Conservation (phyloP, 2,888 invertebrate species). For the Thecophora atra region DNA sequence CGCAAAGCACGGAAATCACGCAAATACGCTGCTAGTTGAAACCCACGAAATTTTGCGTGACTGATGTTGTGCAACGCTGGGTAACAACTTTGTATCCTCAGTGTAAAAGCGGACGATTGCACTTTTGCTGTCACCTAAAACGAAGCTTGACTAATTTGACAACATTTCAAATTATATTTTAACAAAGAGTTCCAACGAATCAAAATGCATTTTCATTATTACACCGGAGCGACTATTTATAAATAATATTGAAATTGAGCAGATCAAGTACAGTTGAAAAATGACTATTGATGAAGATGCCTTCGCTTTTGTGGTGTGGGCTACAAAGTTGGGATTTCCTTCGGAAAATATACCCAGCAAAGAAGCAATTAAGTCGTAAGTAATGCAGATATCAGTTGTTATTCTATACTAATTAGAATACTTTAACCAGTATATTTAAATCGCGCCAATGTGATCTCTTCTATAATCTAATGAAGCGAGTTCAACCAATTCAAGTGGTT, state of each 20-base stretch:
- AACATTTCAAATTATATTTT: not conserved
- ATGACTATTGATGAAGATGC: slow-evolving; percentile 52
- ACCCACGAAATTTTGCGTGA: no score
- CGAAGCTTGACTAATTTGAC: not conserved
- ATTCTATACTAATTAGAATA: not conserved
- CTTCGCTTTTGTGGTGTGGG: slow-evolving; percentile 57
- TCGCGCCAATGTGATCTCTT: slow-evolving; percentile 59
- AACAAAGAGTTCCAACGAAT: not conserved
- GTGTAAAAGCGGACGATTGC: no score
- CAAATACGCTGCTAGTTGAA: no score
- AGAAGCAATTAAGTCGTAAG: slow-evolving; percentile 61
- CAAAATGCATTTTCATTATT: not conserved
- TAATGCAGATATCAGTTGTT: slow-evolving; percentile 9
- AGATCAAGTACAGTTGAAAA: slow-evolving; percentile 6
- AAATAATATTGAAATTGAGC: no score
- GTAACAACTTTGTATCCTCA: no score
- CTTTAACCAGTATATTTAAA: slow-evolving; percentile 58
- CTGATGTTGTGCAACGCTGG: no score
- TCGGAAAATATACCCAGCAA: slow-evolving; percentile 56
- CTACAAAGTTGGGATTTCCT: slow-evolving; percentile 58
- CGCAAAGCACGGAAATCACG: no score
- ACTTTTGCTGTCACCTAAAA: no score
- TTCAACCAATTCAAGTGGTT: slow-evolving; percentile 59
- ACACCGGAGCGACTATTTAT: no score
- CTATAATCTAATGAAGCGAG: slow-evolving; percentile 55